Percentiles rank a stretch among this genome's conserved stretches.
Evolutionary conservation across 2,888 invertebrate genomes (phyloP).

Genomic region (Drosophila rubida): DNA sequence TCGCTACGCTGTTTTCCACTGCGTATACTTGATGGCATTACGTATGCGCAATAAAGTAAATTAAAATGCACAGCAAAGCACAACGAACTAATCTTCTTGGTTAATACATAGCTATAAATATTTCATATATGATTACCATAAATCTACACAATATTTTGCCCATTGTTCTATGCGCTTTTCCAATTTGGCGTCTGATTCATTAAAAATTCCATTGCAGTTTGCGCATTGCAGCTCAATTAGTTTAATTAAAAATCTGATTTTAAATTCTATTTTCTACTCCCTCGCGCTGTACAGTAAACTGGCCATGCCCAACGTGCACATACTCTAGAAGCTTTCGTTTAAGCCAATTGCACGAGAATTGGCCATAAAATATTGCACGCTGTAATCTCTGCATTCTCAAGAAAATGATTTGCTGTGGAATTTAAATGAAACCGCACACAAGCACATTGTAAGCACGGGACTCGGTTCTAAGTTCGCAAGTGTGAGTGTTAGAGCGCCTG

Average conservation of each 20-base stretch:
- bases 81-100: background rate
- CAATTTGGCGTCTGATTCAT: conserved; percentile 17
- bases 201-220: conserved; percentile 42
- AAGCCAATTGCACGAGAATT: conserved; percentile 46
- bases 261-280: conserved; percentile 36
- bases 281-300: no score
- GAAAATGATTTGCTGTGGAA: conserved; percentile 66
- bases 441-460: conserved; percentile 1
- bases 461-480: background rate
- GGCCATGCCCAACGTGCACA: background rate
- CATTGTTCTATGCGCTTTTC: conserved; percentile 13
- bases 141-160: conserved; percentile 7
- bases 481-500: no score
- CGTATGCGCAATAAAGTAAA: conserved; percentile 6
- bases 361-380: conserved; percentile 40
- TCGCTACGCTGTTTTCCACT: background rate
- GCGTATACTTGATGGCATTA: conserved; percentile 9
- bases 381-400: conserved; percentile 40
- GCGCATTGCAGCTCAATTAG: conserved; percentile 59
- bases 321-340: background rate
- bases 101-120: conserved; percentile 5
- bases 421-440: conserved; percentile 48
- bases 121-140: conserved; percentile 14
- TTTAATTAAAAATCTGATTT: conserved; percentile 57
- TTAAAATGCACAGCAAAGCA: background rate